A percentile compares a stretch with the other conserved stretches of the same genome.
phyloP scores from a whole-genome alignment of 1,140 invertebrate species.

The Euura saliciscinereae region DNA sequence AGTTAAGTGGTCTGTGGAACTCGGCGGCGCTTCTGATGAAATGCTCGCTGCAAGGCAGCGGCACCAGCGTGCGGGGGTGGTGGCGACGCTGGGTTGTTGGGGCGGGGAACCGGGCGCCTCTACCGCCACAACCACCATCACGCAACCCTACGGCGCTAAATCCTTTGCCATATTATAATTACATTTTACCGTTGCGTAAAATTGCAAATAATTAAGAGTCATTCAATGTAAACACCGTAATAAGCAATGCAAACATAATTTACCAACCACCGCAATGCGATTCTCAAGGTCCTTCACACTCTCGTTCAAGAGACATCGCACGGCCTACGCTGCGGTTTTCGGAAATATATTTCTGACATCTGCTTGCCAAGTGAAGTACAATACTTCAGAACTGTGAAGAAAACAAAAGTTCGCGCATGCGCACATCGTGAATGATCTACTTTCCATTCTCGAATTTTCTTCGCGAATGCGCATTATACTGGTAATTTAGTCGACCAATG shows the following conservation, averaged over 20 bases:
- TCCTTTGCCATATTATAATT: constrained; percentile 56
- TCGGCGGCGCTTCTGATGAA: constrained; percentile 56
- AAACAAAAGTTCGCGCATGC: no score
- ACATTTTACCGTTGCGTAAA: constrained; percentile 51
- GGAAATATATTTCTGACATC: no score
- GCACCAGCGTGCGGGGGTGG: constrained; percentile 14
- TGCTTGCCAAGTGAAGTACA: no score
- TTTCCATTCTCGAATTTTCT: no score
- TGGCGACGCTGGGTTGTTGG: constrained; percentile 33
- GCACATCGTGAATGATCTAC: no score
- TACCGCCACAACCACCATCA: constrained; percentile 33
- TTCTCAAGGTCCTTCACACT: no score
- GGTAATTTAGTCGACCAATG: no score
- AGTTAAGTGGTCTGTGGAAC: constrained; percentile 59
- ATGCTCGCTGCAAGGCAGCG: constrained; percentile 43
- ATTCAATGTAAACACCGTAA: constrained; percentile 46
- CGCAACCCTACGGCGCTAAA: constrained; percentile 45
- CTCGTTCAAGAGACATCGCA: no score
- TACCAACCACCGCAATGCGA: not conserved
- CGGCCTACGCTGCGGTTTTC: no score
- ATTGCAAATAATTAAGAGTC: constrained; percentile 58
- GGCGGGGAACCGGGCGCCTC: constrained; percentile 21
- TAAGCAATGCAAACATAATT: constrained; percentile 30
- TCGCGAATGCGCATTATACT: no score
- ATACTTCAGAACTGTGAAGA: no score